Percentiles rank a stretch among this genome's conserved stretches.
Conservation (phyloP, 2,797 vertebrate genomes). For the Rhinogobio ventralis region DNA sequence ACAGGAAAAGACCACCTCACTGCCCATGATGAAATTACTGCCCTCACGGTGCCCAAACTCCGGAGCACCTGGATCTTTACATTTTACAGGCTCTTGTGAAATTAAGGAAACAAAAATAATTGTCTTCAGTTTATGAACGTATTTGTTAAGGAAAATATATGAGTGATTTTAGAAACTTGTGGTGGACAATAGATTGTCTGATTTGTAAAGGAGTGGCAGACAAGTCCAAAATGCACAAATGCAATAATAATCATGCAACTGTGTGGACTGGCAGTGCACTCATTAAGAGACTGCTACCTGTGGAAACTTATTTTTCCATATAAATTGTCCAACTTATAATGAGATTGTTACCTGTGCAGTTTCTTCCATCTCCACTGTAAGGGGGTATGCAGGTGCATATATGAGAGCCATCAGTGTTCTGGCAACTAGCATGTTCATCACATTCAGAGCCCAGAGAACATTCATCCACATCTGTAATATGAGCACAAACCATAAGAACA, state of each 20-base stretch:
- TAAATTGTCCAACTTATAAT: not conserved
- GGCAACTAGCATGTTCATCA: conserved; percentile 86
- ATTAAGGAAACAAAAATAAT: conserved; percentile 10
- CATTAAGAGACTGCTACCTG: not conserved
- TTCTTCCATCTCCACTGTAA: conserved; percentile 93
- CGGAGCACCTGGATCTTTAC: conserved; percentile 82
- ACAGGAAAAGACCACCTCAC: conserved; percentile 85
- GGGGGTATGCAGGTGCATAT: conserved; percentile 88
- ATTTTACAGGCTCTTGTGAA: conserved; percentile 87
- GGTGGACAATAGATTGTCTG: not conserved
- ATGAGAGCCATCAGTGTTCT: conserved; percentile 94
- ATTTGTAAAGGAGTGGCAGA: not conserved
- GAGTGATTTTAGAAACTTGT: not conserved
- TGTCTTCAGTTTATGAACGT: not conserved
- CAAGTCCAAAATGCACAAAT: not conserved
- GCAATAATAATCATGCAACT: not conserved
- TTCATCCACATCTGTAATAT: conserved; percentile 90
- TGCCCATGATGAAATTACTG: conserved; percentile 82
- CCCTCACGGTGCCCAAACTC: conserved; percentile 84
- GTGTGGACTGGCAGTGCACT: not conserved
- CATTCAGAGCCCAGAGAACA: conserved; percentile 95
- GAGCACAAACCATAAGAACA: conserved; percentile 29
- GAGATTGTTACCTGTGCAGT: conserved; percentile 86
- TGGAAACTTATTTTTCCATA: not conserved
- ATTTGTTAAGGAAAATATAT: not conserved